Conservation (phyloP, 2,888 invertebrate species). For the Imbricaverruca yamaguchii region DNA sequence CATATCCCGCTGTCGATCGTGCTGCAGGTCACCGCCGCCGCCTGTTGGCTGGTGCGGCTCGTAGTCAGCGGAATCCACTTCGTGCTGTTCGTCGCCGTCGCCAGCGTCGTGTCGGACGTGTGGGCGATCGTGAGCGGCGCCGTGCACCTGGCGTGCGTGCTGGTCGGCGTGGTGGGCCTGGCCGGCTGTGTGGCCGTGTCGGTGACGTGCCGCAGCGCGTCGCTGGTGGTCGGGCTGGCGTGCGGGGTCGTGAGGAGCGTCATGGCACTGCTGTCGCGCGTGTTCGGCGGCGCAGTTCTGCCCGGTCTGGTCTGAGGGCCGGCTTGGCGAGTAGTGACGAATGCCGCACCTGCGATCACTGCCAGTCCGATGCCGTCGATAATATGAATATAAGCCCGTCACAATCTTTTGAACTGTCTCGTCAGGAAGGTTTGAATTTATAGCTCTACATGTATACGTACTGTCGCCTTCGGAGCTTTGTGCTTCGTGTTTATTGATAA, state of each 20-base stretch:
- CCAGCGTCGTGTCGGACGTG: neutral
- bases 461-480: too few relatives aligned
- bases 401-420: too few relatives aligned
- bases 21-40: neutral
- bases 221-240: conserved; percentile 1
- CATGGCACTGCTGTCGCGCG: neutral
- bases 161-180: neutral
- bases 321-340: too few relatives aligned
- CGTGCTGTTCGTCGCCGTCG: neutral
- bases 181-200: neutral
- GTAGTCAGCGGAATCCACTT: neutral
- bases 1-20: neutral
- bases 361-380: too few relatives aligned
- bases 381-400: too few relatives aligned
- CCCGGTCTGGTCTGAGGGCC: neutral
- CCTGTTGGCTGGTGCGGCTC: neutral
- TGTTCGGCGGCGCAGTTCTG: conserved; percentile 1
- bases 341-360: too few relatives aligned
- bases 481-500: too few relatives aligned
- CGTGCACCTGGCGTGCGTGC: neutral
- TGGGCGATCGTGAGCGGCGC: neutral
- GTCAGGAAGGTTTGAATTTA: too few relatives aligned
- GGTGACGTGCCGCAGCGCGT: neutral
- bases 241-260: neutral
- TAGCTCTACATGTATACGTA: too few relatives aligned